These are phyloP conservation scores for Theretra japonica DNA, from an alignment of 2,888 invertebrate species.

Conservation along the genomic window DNA sequence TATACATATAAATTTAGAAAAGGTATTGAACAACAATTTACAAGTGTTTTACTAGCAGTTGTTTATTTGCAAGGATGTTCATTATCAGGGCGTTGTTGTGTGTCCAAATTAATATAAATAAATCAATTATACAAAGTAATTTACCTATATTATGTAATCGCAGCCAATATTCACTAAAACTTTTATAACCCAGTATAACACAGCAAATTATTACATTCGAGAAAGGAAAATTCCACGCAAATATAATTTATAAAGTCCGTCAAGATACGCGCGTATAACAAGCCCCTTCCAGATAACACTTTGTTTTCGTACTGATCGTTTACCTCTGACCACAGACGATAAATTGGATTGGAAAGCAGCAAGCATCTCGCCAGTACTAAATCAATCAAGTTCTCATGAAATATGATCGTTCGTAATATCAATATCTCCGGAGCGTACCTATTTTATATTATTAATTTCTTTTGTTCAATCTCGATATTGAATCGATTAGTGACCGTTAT, in stretches of 20 bases:
- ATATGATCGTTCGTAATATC: conserved; percentile 70
- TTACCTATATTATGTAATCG: no score
- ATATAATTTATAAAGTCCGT: not conserved
- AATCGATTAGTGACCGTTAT: conserved; percentile 39
- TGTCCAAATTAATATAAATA: no score
- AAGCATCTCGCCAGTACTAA: conserved; percentile 65
- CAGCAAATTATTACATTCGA: not conserved
- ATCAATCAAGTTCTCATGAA: conserved; percentile 74
- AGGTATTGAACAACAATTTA: no score
- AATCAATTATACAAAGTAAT: no score
- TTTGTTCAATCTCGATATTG: conserved; percentile 46
- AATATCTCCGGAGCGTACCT: conserved; percentile 48
- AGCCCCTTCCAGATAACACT: conserved; percentile 50
- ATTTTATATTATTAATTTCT: conserved; percentile 63
- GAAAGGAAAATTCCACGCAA: not conserved
- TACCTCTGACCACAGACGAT: conserved; percentile 65
- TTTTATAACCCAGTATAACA: no score
- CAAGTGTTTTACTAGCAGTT: no score
- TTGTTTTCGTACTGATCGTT: conserved; percentile 44
- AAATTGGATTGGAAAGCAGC: conserved; percentile 73
- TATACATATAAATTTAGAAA: no score
- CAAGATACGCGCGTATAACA: not conserved
- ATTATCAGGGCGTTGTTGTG: no score
- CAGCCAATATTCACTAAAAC: no score
- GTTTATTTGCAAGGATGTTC: no score